A percentile compares a stretch with the other conserved stretches of the same genome.
These are phyloP conservation scores for Scyliorhinus canicula DNA, from an alignment of 2,797 vertebrate genomes.

Conservation along the genomic window DNA sequence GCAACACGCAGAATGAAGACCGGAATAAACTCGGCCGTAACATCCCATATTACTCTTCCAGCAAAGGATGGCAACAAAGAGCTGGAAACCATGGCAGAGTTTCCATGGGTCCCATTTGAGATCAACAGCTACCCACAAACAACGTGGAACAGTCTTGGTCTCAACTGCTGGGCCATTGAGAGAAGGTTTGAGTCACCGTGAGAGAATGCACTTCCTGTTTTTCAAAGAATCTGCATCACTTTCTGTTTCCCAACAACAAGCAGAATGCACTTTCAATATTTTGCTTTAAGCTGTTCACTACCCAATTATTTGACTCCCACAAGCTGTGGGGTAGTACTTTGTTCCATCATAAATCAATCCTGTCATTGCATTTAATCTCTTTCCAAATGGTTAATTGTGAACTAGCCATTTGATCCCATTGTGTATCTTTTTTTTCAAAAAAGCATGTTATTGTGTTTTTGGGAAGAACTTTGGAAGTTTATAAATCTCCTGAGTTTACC, in stretches of 20 bases:
- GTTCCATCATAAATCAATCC: not conserved
- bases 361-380: not conserved
- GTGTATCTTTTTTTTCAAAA: not conserved
- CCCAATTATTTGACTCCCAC: not conserved
- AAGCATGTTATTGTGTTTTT: not conserved
- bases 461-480: not conserved
- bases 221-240: not conserved
- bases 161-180: not conserved
- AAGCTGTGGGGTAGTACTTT: not conserved
- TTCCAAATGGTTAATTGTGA: not conserved
- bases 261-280: not conserved
- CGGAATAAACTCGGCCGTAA: not conserved
- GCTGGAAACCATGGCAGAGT: not conserved
- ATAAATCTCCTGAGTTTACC: not conserved
- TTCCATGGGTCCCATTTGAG: not conserved
- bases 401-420: not conserved
- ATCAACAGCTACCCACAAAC: not conserved
- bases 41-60: not conserved
- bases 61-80: not conserved
- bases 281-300: not conserved
- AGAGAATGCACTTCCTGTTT: not conserved
- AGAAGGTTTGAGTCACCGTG: not conserved
- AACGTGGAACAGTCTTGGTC: not conserved
- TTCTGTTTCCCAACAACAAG: not conserved
- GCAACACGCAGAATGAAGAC: not conserved